phyloP scores from a whole-genome alignment of 2,888 invertebrate genomes.

The Dione juno region DNA sequence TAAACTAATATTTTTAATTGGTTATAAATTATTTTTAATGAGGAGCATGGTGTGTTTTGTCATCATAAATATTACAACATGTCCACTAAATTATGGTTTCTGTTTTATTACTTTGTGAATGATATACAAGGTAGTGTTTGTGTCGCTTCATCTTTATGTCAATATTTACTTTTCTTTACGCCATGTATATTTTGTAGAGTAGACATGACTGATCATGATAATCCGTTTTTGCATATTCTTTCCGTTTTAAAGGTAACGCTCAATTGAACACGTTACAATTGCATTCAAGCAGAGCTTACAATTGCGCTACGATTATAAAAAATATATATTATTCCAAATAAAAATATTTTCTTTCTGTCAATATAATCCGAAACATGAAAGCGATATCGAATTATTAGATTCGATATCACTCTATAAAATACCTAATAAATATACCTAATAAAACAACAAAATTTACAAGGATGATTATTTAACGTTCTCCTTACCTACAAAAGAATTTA shows the following conservation, averaged over 20 bases:
- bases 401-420: too few species aligned
- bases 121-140: neutral
- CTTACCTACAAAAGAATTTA: neutral
- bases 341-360: too few species aligned
- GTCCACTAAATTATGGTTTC: slow-evolving; percentile 21
- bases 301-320: neutral
- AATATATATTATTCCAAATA: too few species aligned
- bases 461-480: too few species aligned
- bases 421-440: neutral
- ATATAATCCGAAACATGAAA: neutral
- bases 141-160: neutral
- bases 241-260: too few species aligned
- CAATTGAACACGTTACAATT: too few species aligned
- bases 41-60: slow-evolving; percentile 17
- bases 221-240: too few species aligned
- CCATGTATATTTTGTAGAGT: neutral
- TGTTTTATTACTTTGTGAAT: slow-evolving; percentile 1
- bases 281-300: too few species aligned
- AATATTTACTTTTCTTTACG: neutral
- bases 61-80: slow-evolving; percentile 5
- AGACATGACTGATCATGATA: neutral
- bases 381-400: too few species aligned
- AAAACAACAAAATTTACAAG: neutral
- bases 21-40: slow-evolving; percentile 26
- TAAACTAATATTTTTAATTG: neutral